These are phyloP conservation scores for Crepidodera aurea DNA, from an alignment of 2,888 invertebrate genomes.

Conservation along the genomic window DNA sequence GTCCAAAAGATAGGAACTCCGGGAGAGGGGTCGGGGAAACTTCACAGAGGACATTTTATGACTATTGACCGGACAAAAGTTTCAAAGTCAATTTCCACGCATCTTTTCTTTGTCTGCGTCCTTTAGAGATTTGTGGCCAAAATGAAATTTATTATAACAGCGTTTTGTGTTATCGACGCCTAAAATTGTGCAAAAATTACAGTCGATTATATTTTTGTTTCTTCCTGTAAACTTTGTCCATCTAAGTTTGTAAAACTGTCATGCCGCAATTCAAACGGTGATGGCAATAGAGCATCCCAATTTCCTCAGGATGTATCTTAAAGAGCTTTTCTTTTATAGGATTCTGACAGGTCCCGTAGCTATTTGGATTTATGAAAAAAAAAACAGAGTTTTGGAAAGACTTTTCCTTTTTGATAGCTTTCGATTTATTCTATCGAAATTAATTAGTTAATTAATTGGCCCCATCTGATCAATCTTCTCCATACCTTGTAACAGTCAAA, in stretches of 20 bases:
- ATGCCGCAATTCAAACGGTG: background rate
- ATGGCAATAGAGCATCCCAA: background rate
- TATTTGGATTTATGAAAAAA: background rate
- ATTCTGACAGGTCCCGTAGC: background rate
- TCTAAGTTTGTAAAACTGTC: background rate
- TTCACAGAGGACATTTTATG: background rate
- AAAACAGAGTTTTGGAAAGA: background rate
- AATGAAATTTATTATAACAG: too few species aligned
- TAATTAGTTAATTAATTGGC: too few species aligned
- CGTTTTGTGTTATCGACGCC: too few species aligned
- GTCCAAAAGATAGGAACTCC: slow-evolving; percentile 1
- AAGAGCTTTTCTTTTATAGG: background rate
- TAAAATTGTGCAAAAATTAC: too few species aligned
- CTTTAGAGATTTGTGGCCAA: too few species aligned
- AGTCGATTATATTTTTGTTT: too few species aligned
- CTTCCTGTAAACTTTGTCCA: background rate
- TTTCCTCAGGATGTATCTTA: background rate
- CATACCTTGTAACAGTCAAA: background rate
- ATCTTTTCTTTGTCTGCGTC: too few species aligned
- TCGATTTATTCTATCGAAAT: too few species aligned
- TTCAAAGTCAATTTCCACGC: too few species aligned
- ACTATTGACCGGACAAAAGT: background rate
- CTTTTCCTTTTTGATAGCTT: too few species aligned
- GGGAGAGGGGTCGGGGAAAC: slow-evolving; percentile 17
- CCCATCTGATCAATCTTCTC: too few species aligned